Conservation (phyloP, 2,888 invertebrate species). For the Halocaridina rubra region DNA sequence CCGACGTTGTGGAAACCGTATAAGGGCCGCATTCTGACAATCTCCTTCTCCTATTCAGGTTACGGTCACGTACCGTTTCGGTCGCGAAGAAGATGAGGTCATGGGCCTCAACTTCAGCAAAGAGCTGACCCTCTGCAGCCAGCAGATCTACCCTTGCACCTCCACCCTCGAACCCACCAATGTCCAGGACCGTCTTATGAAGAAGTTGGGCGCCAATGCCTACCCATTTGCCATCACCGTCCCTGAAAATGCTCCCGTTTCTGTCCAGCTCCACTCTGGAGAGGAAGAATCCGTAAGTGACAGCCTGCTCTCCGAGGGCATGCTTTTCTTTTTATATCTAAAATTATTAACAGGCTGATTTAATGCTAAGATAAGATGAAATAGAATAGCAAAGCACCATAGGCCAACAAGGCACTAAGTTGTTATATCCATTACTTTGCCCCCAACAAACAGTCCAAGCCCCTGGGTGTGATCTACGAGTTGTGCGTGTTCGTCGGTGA, state of each 20-base stretch:
- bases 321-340: too few species aligned
- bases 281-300: conserved; percentile 49
- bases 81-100: conserved; percentile 93
- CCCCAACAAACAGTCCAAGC: conserved; percentile 75
- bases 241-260: conserved; percentile 80
- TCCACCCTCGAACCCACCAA: conserved; percentile 20
- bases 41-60: conserved; percentile 68
- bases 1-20: too few species aligned
- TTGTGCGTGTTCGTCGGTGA: conserved; percentile 86
- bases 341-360: too few species aligned
- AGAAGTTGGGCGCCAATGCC: conserved; percentile 82
- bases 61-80: conserved; percentile 84
- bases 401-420: background rate
- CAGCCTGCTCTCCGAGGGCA: background rate
- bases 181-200: conserved; percentile 78
- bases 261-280: conserved; percentile 81
- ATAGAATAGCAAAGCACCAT: background rate
- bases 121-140: conserved; percentile 77
- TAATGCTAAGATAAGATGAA: background rate
- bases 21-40: background rate
- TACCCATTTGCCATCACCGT: conserved; percentile 87
- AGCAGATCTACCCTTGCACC: conserved; percentile 58
- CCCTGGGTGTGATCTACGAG: conserved; percentile 85
- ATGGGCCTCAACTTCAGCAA: conserved; percentile 95
- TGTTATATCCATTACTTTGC: background rate